Conservation (phyloP, 2,797 vertebrate species). For the Austrolebias charrua region DNA sequence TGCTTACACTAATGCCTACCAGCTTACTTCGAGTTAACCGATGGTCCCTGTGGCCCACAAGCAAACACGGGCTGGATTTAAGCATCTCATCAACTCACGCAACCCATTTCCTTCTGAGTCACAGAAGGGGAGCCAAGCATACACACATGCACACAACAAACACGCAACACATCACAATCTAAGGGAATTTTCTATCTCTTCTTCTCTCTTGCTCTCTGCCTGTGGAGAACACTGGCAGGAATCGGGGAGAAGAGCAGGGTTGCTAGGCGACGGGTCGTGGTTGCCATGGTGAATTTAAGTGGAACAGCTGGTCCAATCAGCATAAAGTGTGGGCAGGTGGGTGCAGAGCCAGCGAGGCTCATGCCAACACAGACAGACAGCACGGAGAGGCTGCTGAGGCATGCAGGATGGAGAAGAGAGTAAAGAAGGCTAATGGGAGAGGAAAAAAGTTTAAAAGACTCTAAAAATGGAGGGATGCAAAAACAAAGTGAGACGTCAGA, state of each 20-base stretch:
- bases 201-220: constrained; percentile 77
- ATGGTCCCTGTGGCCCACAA: constrained; percentile 56
- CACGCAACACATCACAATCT: constrained; percentile 59
- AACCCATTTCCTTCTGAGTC: constrained; percentile 65
- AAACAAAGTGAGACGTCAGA: constrained; percentile 32
- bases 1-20: constrained; percentile 26
- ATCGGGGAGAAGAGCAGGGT: constrained; percentile 85
- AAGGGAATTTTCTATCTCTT: constrained; percentile 81
- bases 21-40: constrained; percentile 38
- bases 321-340: constrained; percentile 86
- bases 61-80: constrained; percentile 55
- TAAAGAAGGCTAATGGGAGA: constrained; percentile 36
- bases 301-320: constrained; percentile 96
- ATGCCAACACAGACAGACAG: constrained; percentile 83
- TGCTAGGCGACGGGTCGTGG: constrained; percentile 96
- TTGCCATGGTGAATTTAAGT: constrained; percentile 97
- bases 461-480: constrained; percentile 35
- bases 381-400: constrained; percentile 80
- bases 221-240: constrained; percentile 91
- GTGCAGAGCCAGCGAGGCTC: constrained; percentile 86
- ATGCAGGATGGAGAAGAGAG: constrained; percentile 62
- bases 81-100: constrained; percentile 66
- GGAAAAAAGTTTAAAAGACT: constrained; percentile 19
- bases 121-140: constrained; percentile 57
- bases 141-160: constrained; percentile 18